Conservation (phyloP, 64 coral and sea anemone genomes). For the Actinia tenebrosa region DNA sequence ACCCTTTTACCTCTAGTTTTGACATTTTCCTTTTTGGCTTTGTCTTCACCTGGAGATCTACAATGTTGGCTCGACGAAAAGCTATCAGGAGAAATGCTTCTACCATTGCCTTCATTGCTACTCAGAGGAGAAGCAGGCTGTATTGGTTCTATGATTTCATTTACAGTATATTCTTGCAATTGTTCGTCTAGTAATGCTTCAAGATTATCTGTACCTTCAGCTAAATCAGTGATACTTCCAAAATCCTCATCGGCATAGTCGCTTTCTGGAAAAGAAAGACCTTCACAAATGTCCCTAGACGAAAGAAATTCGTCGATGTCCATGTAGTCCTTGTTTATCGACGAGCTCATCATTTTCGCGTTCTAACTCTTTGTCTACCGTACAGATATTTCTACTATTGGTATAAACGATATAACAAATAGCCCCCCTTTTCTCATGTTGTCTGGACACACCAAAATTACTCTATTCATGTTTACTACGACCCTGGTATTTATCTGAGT, state of each 20-base stretch:
- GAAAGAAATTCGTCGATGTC: constrained; percentile 57
- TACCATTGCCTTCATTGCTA: neutral
- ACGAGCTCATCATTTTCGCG: neutral
- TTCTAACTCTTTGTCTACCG: neutral
- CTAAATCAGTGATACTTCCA: neutral
- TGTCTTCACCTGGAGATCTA: neutral
- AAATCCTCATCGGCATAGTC: constrained; percentile 49
- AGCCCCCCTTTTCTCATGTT: neutral
- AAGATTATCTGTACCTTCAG: neutral
- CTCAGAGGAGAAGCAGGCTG: neutral
- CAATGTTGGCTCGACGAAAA: no score
- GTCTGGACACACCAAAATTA: neutral
- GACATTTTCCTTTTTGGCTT: neutral
- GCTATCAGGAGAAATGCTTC: neutral
- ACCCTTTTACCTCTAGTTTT: neutral
- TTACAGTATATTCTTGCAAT: neutral
- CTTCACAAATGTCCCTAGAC: constrained; percentile 29
- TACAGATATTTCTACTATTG: neutral
- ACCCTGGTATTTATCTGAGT: neutral
- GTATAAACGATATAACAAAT: neutral
- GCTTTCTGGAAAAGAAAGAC: constrained; percentile 34
- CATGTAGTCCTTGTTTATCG: constrained; percentile 56
- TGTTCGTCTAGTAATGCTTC: neutral
- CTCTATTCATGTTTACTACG: neutral
- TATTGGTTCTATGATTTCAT: neutral